Evolutionary conservation across 2,888 invertebrate species (phyloP), one percentile per base, ranked within the genome.

Genomic region (Athetis lepigone): DNA sequence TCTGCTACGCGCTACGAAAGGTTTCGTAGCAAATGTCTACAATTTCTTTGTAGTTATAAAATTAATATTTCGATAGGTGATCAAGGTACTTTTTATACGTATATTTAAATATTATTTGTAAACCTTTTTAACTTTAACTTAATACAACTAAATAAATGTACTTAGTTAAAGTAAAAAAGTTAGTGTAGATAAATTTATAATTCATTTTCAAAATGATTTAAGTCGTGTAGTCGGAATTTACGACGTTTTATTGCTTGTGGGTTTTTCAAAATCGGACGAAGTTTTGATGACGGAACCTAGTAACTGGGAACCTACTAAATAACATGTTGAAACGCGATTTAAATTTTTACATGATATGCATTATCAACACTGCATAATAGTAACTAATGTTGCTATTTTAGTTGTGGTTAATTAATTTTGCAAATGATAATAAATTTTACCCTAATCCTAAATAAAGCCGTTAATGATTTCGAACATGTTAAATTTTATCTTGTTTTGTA

Each of bases 331-430:
- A 46, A n/a, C 11, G n/a, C 1, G 8, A 43, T 0, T 27, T 27
- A 19, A 36, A 27, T 29, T 40, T 27, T 0, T 46, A 42, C 29
- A 11, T 40, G 36, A 56, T 42, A 29, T 42, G 25, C 11, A 33
- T 50, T n/a, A 9, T n/a, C n/a, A n/a, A n/a, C n/a, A n/a, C n/a
- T 45, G 19, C 21, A 25, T 13, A 8, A 37, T 7, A 33, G n/a
- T 33, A 2, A 55, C 29, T 50, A 16, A 37, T 52, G 16, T 39
- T 57, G 43, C 9, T n/a, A 18, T 61, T 40, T 61, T 18, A 51
- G 61, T 69, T 61, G 66, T 40, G 66, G 61, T 51, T 46, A 46
- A 61, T 68, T 69, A 61, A 61, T 50, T 51, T 18, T 50, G 6
- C 37, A 13, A 46, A 59, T 51, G 33, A 19, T 19, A 46, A 47